A percentile compares a stretch with the other conserved stretches of the same genome.
Evolutionary conservation across 2,113 vertebrate species (phyloP).

Genomic region (Anseranas semipalmata): DNA sequence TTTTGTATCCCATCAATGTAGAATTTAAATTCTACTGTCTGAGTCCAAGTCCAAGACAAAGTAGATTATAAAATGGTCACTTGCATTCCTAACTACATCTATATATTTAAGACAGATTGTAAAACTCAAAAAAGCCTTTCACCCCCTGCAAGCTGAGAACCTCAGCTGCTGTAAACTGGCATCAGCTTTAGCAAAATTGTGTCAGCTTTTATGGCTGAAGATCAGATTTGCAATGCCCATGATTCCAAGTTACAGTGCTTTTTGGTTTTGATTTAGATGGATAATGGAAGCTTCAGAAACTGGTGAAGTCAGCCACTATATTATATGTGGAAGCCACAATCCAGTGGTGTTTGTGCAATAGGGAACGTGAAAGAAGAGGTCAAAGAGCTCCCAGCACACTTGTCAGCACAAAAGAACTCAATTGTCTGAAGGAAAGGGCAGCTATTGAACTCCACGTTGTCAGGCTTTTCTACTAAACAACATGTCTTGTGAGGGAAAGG

Average conservation of each 20-base stretch:
- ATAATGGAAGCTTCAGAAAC: not conserved
- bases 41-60: not conserved
- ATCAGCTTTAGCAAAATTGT: not conserved
- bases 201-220: not conserved
- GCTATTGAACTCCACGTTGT: constrained; percentile 7
- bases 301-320: not conserved
- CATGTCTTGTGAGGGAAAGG: not conserved
- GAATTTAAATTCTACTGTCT: not conserved
- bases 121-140: not conserved
- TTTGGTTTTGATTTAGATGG: not conserved
- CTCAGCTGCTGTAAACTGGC: not conserved
- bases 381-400: not conserved
- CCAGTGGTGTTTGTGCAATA: not conserved
- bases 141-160: not conserved
- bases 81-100: not conserved
- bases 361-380: not conserved
- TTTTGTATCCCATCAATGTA: not conserved
- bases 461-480: constrained; percentile 36
- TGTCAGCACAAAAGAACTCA: constrained; percentile 10
- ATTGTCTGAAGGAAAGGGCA: constrained; percentile 36
- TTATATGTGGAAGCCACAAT: constrained; percentile 4
- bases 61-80: not conserved
- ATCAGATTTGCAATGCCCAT: not conserved
- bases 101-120: not conserved
- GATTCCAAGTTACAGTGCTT: not conserved